Conservation (phyloP, 2,888 invertebrate species). For the Scrobipalpa costella region DNA sequence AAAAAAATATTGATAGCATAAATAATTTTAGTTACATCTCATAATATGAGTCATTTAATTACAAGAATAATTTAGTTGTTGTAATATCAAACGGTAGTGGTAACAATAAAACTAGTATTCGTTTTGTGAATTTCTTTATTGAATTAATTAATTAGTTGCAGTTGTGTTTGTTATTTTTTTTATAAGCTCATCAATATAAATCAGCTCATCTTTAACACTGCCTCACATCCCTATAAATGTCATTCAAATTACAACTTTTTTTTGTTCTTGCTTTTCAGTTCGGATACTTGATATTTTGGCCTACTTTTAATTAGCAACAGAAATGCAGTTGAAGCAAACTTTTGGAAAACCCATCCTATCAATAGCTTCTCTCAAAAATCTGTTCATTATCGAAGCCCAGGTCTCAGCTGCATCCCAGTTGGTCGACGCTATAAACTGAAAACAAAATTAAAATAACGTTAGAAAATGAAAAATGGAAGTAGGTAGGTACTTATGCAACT, state of each 20-base stretch:
- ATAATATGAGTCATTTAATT: no score
- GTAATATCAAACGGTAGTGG: no score
- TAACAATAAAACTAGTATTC: no score
- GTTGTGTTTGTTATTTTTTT: no score
- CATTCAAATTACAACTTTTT: constrained; percentile 6
- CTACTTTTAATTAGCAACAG: background rate
- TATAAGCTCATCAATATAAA: no score
- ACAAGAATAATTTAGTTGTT: no score
- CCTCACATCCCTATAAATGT: background rate
- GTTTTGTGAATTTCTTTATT: no score
- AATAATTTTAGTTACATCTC: no score
- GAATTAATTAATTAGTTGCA: no score
- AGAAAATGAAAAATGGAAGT: no score
- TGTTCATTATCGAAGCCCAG: constrained; percentile 46
- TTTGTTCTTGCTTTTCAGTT: background rate
- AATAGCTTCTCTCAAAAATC: constrained; percentile 43
- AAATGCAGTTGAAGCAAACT: constrained; percentile 43
- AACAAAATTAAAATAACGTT: constrained; percentile 34
- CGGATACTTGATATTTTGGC: background rate
- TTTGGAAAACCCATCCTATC: constrained; percentile 46
- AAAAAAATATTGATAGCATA: no score
- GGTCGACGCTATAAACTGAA: constrained; percentile 44
- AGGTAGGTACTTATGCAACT: no score
- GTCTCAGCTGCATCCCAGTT: constrained; percentile 33
- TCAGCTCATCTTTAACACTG: background rate